Evolutionary conservation across 1,140 invertebrate genomes (phyloP), one percentile per base, ranked within the genome.

Genomic region (Hyles vespertilio): DNA sequence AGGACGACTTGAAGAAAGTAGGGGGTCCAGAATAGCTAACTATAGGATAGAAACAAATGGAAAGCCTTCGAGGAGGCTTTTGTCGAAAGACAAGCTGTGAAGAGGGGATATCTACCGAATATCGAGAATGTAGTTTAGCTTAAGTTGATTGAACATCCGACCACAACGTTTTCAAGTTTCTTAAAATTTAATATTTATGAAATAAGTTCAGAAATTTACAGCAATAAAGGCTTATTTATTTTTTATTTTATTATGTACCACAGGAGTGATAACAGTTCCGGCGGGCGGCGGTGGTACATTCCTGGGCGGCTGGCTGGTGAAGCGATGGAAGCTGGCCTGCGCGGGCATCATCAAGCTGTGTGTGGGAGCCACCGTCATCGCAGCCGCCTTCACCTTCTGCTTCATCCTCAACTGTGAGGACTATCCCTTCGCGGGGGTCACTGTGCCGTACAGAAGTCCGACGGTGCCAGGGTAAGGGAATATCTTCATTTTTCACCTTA

Each of bases 261-360:
- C 71, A 94, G 93, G 94, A 44, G 74, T 94, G 34, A 92, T 94
- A 6, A 93, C 92, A 0, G 93, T 95, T 4, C 94, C 94, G 0
- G 93, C 93, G 2, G 94, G 94, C 0, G 92, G 93, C 2, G 94
- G 94, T 2, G 95, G 94, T 10, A 96, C 95, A 3, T 95, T 96
- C 72, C 74, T 95, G 1, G 95, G 96, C 40, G 95, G 95, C 3
- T 96, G 94, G 81, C 77, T 96, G 56, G 93, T 96, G 22, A 96
- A 96, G 82, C 91, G 91, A 44, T 93, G 93, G 72, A 91, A 93
- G 40, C 79, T 96, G n/a, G 85, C 91, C 10, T 94, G 94, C 61
- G 90, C 91, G 0, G 94, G 93, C n/a, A 96, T 96, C 61, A 91
- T 96, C 44, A 93, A 93, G 75, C 90, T 96, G 63, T 96, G 94